These are phyloP conservation scores for Scophthalmus maximus DNA, from an alignment of 2,113 vertebrate genomes.

Conservation along the genomic window DNA sequence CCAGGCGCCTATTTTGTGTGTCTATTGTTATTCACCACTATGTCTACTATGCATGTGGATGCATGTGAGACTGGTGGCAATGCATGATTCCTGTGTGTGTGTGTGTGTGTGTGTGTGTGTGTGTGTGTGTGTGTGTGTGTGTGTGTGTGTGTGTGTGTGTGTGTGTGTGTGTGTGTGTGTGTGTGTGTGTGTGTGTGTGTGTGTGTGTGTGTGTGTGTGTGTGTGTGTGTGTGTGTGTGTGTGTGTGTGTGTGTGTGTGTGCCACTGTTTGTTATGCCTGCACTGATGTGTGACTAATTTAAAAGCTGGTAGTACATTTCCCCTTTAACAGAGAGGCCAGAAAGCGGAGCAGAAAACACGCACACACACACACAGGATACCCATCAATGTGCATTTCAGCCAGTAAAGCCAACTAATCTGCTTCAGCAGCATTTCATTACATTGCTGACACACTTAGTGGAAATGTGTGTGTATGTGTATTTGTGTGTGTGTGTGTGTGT, in stretches of 20 bases:
- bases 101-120: conserved; percentile 38
- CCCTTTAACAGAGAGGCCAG: conserved; percentile 47
- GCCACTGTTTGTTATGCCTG: conserved; percentile 36
- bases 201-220: conserved; percentile 15
- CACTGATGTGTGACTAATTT: conserved; percentile 62
- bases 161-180: conserved; percentile 29
- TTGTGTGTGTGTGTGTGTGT: background rate
- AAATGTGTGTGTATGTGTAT: conserved; percentile 14
- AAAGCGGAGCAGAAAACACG: background rate
- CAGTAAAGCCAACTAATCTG: conserved; percentile 38
- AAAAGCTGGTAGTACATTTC: conserved; percentile 61
- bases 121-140: conserved; percentile 40
- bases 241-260: conserved; percentile 31
- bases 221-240: conserved; percentile 18
- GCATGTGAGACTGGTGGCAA: background rate
- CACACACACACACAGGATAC: background rate
- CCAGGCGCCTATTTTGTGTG: background rate
- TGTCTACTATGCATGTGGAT: background rate
- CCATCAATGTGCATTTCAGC: conserved; percentile 16
- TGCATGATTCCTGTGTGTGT: conserved; percentile 32
- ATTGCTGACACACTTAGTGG: conserved; percentile 22
- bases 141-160: conserved; percentile 39
- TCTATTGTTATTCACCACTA: conserved; percentile 22
- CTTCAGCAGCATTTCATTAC: conserved; percentile 55
- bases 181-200: conserved; percentile 24